A percentile compares a stretch with the other conserved stretches of the same genome.
Conservation (phyloP, 2,113 vertebrate species). For the Melospiza georgiana region DNA sequence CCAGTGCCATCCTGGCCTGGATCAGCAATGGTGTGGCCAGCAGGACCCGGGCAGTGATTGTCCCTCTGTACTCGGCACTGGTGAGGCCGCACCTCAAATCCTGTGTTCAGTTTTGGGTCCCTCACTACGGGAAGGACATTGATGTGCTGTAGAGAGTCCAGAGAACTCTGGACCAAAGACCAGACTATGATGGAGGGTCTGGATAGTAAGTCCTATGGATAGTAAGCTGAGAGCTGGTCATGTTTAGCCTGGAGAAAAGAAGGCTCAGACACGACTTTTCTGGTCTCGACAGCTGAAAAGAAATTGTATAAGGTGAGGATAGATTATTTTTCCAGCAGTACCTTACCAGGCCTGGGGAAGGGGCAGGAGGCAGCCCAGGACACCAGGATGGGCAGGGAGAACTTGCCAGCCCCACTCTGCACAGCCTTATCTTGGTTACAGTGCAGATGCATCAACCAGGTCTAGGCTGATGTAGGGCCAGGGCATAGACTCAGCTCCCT, state of each 20-base stretch:
- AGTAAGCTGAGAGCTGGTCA: neutral
- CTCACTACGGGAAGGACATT: neutral
- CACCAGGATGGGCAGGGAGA: neutral
- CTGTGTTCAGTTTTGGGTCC: neutral
- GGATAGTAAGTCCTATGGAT: neutral
- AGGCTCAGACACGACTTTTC: neutral
- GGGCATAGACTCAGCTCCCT: no score
- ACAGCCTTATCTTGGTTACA: neutral
- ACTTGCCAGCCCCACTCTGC: neutral
- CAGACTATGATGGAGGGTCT: neutral
- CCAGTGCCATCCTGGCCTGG: fast-evolving
- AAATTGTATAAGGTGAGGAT: neutral
- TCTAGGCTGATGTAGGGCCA: neutral
- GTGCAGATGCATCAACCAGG: neutral
- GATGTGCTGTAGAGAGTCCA: neutral
- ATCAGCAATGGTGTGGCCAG: neutral
- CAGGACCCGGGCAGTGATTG: neutral
- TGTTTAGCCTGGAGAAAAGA: neutral
- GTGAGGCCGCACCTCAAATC: neutral
- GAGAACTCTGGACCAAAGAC: neutral
- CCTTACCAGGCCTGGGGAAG: neutral
- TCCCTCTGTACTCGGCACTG: fast-evolving
- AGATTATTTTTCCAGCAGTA: neutral
- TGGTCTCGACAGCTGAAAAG: neutral
- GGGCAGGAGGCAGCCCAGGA: neutral